Conservation (phyloP, 2,113 vertebrate genomes). For the Sclerurus mexicanus region DNA sequence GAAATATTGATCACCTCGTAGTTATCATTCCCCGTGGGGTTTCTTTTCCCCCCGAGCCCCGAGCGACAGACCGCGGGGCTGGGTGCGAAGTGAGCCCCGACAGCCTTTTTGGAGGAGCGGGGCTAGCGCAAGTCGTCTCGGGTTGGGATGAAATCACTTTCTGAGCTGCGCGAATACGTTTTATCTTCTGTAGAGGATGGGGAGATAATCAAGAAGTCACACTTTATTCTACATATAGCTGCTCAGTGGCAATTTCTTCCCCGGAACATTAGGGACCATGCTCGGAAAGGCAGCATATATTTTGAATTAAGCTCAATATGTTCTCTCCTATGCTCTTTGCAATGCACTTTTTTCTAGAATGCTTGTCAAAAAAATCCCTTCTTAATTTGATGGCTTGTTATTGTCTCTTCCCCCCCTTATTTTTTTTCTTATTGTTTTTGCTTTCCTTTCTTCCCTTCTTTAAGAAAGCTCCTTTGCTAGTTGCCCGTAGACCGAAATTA, state of each 20-base stretch:
- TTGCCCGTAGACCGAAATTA: conserved; percentile 39
- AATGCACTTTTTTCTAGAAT: not conserved
- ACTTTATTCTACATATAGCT: not conserved
- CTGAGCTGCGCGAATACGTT: not conserved
- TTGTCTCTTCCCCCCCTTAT: not conserved
- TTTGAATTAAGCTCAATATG: conserved; percentile 34
- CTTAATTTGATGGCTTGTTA: not conserved
- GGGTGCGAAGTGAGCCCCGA: not conserved
- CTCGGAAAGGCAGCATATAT: not conserved
- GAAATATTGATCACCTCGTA: conserved; percentile 37
- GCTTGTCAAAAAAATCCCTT: conserved; percentile 16
- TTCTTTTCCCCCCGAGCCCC: not conserved
- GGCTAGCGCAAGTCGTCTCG: not conserved
- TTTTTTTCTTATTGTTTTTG: not conserved
- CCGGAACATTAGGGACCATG: not conserved
- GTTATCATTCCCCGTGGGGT: not conserved
- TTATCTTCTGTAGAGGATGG: not conserved
- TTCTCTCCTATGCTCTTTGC: not conserved
- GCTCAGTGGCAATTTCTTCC: not conserved
- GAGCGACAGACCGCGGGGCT: not conserved
- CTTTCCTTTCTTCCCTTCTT: not conserved
- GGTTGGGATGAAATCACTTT: not conserved
- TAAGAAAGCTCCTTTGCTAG: not conserved
- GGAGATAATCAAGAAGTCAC: not conserved
- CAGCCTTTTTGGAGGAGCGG: not conserved